Percentiles rank a stretch among this genome's conserved stretches.
phyloP scores from a whole-genome alignment of 2,888 invertebrate genomes.

The Drosophila differens region DNA sequence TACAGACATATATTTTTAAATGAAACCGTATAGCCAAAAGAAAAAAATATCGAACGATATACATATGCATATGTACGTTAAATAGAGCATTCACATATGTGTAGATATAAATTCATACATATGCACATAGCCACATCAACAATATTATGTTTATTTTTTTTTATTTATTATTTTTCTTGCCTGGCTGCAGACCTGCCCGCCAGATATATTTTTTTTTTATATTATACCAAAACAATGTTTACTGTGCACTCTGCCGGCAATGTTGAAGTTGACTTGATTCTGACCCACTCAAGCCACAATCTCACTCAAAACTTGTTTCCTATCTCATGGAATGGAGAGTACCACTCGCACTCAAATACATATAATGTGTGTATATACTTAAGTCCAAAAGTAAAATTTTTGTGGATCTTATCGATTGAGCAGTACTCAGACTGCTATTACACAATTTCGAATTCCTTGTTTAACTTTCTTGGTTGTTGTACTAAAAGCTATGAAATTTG shows the following conservation, averaged over 20 bases:
- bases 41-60: background rate
- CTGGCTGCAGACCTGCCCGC: conserved; percentile 11
- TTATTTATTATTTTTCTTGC: conserved; percentile 8
- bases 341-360: conserved; percentile 1
- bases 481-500: background rate
- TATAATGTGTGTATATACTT: background rate
- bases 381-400: conserved; percentile 6
- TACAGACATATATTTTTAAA: conserved; percentile 9
- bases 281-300: conserved; percentile 44
- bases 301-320: conserved; percentile 61
- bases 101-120: background rate
- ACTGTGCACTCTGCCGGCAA: conserved; percentile 27
- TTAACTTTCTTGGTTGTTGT: conserved; percentile 42
- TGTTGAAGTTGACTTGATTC: conserved; percentile 46
- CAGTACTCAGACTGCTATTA: conserved; percentile 41
- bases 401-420: conserved; percentile 28
- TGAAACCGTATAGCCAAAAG: conserved; percentile 27
- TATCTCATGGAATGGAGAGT: conserved; percentile 6
- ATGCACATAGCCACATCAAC: conserved; percentile 30
- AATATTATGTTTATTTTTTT: conserved; percentile 24
- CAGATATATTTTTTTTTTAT: conserved; percentile 2
- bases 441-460: conserved; percentile 62
- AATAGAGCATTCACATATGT: background rate
- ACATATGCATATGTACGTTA: conserved; percentile 1
- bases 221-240: conserved; percentile 43